These are phyloP conservation scores for Sterrhoptilus dennistouni DNA, from an alignment of 2,113 vertebrate genomes.

Conservation along the genomic window DNA sequence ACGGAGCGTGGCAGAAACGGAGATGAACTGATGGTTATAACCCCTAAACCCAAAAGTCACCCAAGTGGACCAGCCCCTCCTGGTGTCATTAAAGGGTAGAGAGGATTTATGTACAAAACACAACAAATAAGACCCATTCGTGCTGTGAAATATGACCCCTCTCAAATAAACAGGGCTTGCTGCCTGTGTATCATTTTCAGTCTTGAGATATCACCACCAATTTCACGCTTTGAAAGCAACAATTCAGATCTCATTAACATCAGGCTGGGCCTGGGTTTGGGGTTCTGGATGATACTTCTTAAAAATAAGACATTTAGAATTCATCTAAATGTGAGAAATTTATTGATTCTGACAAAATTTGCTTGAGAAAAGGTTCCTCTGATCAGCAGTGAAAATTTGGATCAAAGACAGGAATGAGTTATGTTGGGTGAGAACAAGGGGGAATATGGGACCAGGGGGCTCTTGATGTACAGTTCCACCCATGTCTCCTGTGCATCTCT, in stretches of 20 bases:
- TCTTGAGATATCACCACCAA: background rate
- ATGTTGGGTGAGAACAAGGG: background rate
- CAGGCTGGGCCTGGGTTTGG: background rate
- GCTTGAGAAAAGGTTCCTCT: background rate
- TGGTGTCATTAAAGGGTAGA: background rate
- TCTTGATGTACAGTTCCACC: background rate
- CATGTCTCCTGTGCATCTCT: background rate
- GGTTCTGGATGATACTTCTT: background rate
- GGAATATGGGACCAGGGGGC: background rate
- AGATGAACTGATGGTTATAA: background rate
- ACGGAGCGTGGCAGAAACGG: accelerated
- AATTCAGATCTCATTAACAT: background rate
- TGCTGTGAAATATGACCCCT: background rate
- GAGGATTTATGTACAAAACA: background rate
- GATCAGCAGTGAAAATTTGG: background rate
- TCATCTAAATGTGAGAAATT: background rate
- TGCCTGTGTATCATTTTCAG: background rate
- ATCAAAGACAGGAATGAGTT: background rate
- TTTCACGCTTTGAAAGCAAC: background rate
- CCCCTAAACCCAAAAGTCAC: background rate
- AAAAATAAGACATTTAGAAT: background rate
- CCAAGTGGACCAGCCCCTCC: background rate
- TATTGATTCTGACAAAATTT: background rate
- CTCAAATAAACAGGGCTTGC: background rate
- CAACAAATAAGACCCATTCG: accelerated